phyloP scores from a whole-genome alignment of 1,140 invertebrate species.

The Choristoneura fumiferana region DNA sequence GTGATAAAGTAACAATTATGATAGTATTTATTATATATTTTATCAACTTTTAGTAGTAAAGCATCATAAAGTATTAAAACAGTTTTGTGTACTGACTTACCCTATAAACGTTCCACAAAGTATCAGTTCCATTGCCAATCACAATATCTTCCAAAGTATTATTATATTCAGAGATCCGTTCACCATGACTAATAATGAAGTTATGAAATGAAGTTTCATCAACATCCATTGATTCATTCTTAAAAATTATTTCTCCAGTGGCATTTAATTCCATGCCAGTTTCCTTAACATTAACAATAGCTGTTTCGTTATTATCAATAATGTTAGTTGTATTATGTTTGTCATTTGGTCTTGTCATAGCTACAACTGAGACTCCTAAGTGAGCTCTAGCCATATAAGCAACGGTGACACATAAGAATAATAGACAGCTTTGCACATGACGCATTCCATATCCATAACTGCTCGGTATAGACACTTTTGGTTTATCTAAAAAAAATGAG shows the following conservation, averaged over 20 bases:
- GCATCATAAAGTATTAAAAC: too few relatives aligned
- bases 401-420: not conserved
- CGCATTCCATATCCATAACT: not conserved
- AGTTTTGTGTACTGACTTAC: not conserved
- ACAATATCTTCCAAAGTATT: not conserved
- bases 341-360: not conserved
- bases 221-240: too few relatives aligned
- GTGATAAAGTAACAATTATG: too few relatives aligned
- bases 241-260: not conserved
- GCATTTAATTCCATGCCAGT: not conserved
- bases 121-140: not conserved
- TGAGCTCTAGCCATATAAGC: not conserved
- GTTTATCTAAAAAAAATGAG: not conserved
- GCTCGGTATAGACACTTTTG: not conserved
- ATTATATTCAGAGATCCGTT: not conserved
- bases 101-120: not conserved
- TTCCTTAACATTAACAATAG: not conserved
- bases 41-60: too few relatives aligned
- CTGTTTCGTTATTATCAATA: not conserved
- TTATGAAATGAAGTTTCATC: not conserved
- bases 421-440: not conserved
- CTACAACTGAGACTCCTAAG: not conserved
- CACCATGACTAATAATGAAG: not conserved
- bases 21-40: too few relatives aligned
- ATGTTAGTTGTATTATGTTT: not conserved